A percentile compares a stretch with the other conserved stretches of the same genome.
Evolutionary conservation across 2,113 vertebrate genomes (phyloP).

Genomic region (Aythya baeri): DNA sequence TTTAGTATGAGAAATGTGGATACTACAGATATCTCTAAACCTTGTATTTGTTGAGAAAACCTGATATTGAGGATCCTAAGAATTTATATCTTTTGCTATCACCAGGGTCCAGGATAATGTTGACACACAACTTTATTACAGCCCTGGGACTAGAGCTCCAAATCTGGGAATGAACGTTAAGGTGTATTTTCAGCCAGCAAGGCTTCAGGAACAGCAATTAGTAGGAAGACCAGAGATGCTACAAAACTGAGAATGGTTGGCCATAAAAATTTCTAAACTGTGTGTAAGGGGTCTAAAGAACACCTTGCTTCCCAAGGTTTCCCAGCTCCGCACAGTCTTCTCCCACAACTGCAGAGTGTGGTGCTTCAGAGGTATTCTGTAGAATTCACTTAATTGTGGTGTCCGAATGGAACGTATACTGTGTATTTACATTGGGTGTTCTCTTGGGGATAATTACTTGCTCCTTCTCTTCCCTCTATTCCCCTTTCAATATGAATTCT

Average conservation of each 20-base stretch:
- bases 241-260: not conserved
- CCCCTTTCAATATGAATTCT: not conserved
- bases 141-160: not conserved
- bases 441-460: not conserved
- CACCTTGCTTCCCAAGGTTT: not conserved
- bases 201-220: not conserved
- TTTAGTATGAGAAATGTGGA: not conserved
- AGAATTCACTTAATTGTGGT: not conserved
- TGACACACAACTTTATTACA: not conserved
- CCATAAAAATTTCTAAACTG: not conserved
- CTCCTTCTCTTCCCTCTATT: not conserved
- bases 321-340: not conserved
- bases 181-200: not conserved
- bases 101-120: not conserved
- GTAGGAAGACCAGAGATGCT: not conserved
- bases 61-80: not conserved
- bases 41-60: not conserved
- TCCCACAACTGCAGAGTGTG: not conserved
- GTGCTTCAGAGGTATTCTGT: not conserved
- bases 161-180: rapidly evolving
- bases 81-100: not conserved
- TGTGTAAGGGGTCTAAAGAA: not conserved
- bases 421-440: not conserved
- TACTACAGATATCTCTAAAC: not conserved
- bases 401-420: not conserved